Percentiles rank a stretch among this genome's conserved stretches.
Evolutionary conservation across 2,797 vertebrate genomes (phyloP).

Genomic region (Hirundo rustica): DNA sequence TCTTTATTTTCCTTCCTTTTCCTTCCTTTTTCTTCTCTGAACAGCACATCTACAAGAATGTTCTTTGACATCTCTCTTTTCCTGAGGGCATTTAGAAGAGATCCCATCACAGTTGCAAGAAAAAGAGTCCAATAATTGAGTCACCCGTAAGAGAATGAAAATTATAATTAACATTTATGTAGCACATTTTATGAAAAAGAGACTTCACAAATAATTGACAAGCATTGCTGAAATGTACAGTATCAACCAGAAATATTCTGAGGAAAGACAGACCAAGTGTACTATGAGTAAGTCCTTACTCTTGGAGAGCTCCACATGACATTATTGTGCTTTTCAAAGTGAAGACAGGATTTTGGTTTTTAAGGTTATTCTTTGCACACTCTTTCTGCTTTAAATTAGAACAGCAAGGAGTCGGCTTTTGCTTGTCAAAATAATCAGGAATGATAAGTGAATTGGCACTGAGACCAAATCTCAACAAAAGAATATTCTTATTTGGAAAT

Average conservation of each 20-base stretch:
- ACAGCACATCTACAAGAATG: conserved; percentile 14
- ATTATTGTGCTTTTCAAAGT: background rate
- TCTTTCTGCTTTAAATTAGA: conserved; percentile 44
- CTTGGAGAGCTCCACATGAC: background rate
- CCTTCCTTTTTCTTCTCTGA: background rate
- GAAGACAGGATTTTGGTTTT: background rate
- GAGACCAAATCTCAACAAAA: conserved; percentile 10
- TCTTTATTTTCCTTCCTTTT: background rate
- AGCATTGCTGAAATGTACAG: background rate
- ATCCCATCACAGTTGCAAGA: conserved; percentile 4
- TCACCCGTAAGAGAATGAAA: background rate
- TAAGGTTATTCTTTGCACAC: background rate
- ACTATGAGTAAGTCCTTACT: background rate
- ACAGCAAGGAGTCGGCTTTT: conserved; percentile 22
- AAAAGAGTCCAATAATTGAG: conserved; percentile 25
- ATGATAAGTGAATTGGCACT: conserved; percentile 8
- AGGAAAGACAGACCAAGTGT: background rate
- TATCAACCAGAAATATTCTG: background rate
- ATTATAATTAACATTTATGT: conserved; percentile 1
- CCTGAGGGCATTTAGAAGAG: conserved; percentile 18
- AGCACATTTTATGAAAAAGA: background rate
- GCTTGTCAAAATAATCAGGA: conserved; percentile 37
- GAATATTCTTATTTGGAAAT: background rate
- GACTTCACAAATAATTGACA: background rate
- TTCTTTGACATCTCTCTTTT: conserved; percentile 36